A percentile compares a stretch with the other conserved stretches of the same genome.
Conservation (phyloP, 2,797 vertebrate species). For the Sarcophilus harrisii region DNA sequence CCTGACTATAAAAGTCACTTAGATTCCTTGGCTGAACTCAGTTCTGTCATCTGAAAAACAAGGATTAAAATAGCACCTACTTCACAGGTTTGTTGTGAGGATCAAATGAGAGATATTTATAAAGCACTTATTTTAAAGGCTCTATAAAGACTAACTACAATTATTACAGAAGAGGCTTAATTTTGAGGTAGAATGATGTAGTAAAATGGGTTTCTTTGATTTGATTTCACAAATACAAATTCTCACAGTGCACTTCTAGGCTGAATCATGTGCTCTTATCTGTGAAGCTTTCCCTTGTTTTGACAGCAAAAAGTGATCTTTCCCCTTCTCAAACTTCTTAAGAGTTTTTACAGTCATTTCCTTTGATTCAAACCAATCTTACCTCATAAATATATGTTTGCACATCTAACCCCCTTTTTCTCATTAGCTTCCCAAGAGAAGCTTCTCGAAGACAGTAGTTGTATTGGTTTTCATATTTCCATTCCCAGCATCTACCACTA, state of each 20-base stretch:
- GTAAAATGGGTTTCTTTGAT: not conserved
- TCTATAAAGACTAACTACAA: not conserved
- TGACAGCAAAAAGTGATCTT: not conserved
- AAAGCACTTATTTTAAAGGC: not conserved
- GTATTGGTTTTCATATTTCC: not conserved
- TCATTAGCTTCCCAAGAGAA: not conserved
- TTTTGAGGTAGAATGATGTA: not conserved
- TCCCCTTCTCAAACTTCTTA: not conserved
- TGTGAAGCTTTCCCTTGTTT: not conserved
- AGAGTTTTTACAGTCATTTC: not conserved
- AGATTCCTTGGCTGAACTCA: not conserved
- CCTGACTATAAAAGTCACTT: not conserved
- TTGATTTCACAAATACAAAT: not conserved
- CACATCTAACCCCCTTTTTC: not conserved
- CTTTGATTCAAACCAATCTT: not conserved
- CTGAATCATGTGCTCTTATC: not conserved
- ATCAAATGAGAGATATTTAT: not conserved
- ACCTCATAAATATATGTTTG: not conserved
- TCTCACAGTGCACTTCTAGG: not conserved
- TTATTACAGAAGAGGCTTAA: not conserved
- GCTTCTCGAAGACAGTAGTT: not conserved
- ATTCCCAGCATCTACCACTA: not conserved
- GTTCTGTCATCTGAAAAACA: not conserved
- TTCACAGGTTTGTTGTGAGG: not conserved
- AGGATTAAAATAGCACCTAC: not conserved